phyloP scores from a whole-genome alignment of 2,888 invertebrate species.

The Timandra comae region DNA sequence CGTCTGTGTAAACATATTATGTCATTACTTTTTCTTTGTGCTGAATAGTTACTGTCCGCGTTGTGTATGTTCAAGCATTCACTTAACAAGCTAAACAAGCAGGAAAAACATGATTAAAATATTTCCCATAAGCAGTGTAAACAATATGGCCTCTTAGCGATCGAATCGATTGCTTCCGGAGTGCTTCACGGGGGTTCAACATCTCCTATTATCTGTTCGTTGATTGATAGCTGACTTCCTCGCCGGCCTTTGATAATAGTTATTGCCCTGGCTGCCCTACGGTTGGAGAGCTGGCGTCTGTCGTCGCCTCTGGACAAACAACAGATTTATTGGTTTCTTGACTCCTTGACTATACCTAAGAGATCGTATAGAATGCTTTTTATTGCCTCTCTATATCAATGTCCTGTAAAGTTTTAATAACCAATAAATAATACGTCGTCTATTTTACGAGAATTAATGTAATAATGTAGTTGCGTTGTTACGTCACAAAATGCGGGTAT shows the following conservation, averaged over 20 bases:
- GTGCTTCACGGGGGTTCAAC: constrained; percentile 53
- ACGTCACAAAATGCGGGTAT: constrained; percentile 46
- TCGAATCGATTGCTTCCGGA: constrained; percentile 49
- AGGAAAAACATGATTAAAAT: constrained; percentile 13
- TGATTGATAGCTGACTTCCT: constrained; percentile 70
- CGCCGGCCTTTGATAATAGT: constrained; percentile 40
- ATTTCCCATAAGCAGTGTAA: constrained; percentile 18
- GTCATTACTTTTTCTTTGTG: too few relatives aligned
- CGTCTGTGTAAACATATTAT: too few relatives aligned
- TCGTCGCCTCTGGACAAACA: constrained; percentile 10
- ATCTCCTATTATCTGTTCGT: constrained; percentile 56
- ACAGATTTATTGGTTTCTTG: constrained; percentile 37
- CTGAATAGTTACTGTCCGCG: too few relatives aligned
- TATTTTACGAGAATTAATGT: too few relatives aligned
- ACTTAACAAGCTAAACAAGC: too few relatives aligned
- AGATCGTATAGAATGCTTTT: constrained; percentile 6
- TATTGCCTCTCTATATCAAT: constrained; percentile 1
- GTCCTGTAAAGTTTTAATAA: constrained; percentile 5
- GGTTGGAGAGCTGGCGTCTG: constrained; percentile 7
- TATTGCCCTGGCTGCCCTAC: constrained; percentile 45
- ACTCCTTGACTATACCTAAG: constrained; percentile 34
- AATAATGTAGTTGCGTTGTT: constrained; percentile 15
- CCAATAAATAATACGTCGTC: constrained; percentile 1
- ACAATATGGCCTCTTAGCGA: constrained; percentile 18
- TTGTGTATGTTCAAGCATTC: too few relatives aligned